A percentile compares a stretch with the other conserved stretches of the same genome.
These are phyloP conservation scores for Thelaira solivaga DNA, from an alignment of 2,888 invertebrate genomes.

Conservation along the genomic window DNA sequence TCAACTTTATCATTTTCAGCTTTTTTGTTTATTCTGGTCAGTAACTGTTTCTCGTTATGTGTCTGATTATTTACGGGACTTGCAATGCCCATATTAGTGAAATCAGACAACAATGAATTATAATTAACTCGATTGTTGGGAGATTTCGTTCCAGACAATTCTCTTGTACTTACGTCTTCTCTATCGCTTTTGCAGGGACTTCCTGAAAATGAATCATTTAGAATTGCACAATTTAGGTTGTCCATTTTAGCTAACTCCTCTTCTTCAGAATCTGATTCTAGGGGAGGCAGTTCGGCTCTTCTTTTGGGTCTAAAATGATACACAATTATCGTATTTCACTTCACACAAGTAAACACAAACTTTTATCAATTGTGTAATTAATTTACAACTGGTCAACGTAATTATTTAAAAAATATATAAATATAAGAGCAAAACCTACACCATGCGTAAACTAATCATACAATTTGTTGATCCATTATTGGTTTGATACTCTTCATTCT, in stretches of 20 bases:
- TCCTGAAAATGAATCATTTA: slow-evolving; percentile 74
- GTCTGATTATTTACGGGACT: slow-evolving; percentile 57
- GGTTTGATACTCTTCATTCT: slow-evolving; percentile 57
- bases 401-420: background rate
- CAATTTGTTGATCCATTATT: slow-evolving; percentile 37
- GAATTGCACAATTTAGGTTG: slow-evolving; percentile 74
- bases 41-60: background rate
- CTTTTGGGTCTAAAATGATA: slow-evolving; percentile 70
- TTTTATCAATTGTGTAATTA: background rate
- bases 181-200: slow-evolving; percentile 70
- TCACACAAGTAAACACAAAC: background rate
- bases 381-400: background rate
- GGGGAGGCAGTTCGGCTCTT: slow-evolving; percentile 71
- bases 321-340: background rate
- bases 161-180: slow-evolving; percentile 58
- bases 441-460: slow-evolving; percentile 59
- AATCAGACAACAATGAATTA: slow-evolving; percentile 69
- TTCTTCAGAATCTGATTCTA: slow-evolving; percentile 73
- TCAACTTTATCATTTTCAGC: background rate
- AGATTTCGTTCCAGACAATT: slow-evolving; percentile 34
- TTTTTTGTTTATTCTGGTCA: background rate
- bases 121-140: slow-evolving; percentile 51
- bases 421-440: slow-evolving; percentile 65
- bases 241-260: slow-evolving; percentile 68
- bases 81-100: slow-evolving; percentile 70